These are phyloP conservation scores for Drosophila varians DNA, from an alignment of 1,140 invertebrate genomes.

Conservation along the genomic window DNA sequence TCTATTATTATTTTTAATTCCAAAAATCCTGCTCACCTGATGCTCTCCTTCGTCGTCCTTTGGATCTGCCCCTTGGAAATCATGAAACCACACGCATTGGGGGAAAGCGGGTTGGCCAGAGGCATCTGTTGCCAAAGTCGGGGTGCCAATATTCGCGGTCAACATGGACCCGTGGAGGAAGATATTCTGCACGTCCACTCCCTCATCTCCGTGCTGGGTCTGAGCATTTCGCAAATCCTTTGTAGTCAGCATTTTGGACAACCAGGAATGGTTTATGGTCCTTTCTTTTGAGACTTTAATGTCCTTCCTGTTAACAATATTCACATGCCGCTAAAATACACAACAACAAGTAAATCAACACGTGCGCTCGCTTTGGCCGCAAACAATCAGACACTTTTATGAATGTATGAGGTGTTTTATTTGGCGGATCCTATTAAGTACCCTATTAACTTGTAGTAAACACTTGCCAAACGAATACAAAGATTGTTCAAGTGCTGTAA, in stretches of 20 bases:
- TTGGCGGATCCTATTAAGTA: neutral
- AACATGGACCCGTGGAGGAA: slow-evolving; percentile 51
- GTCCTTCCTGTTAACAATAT: slow-evolving; percentile 15
- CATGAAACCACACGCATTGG: slow-evolving; percentile 39
- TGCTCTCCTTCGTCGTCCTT: neutral
- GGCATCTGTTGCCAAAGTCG: neutral
- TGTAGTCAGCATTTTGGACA: slow-evolving; percentile 43
- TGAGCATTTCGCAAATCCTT: slow-evolving; percentile 52
- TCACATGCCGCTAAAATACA: slow-evolving; percentile 11
- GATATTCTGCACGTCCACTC: slow-evolving; percentile 58
- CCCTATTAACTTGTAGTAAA: neutral
- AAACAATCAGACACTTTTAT: neutral
- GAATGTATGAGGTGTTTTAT: neutral
- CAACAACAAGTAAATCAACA: slow-evolving; percentile 37
- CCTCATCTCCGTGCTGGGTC: slow-evolving; percentile 57
- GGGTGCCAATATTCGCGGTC: neutral
- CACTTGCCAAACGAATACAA: slow-evolving; percentile 17
- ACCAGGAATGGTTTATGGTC: slow-evolving; percentile 4
- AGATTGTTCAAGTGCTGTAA: slow-evolving; percentile 13
- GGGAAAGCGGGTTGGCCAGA: neutral
- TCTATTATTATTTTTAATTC: neutral
- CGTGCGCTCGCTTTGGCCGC: slow-evolving; percentile 1
- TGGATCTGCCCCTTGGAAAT: neutral
- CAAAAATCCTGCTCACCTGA: slow-evolving; percentile 2
- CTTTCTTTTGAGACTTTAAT: neutral